These are phyloP conservation scores for Turritopsis rubra DNA, from an alignment of 30 jellyfish, hydroid and myxozoan genomes.

Conservation along the genomic window DNA sequence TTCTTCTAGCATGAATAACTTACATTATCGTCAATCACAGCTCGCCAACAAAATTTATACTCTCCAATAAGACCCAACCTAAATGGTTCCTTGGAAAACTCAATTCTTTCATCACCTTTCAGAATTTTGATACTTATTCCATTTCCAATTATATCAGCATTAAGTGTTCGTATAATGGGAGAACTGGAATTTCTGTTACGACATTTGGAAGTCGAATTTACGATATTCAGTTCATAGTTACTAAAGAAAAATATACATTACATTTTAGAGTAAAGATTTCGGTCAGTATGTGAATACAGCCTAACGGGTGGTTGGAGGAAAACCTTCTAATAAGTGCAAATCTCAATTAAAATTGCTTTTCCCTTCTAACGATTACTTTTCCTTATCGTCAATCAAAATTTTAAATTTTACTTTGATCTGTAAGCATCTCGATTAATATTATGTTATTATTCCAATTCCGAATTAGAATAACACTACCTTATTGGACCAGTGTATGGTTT, in stretches of 20 bases:
- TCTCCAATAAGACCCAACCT: constrained; percentile 38
- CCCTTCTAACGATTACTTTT: too few species aligned
- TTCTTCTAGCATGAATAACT: not conserved
- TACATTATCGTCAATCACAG: constrained; percentile 36
- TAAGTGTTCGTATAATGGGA: not conserved
- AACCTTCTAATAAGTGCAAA: too few species aligned
- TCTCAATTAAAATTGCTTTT: too few species aligned
- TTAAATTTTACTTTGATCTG: not conserved
- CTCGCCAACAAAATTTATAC: constrained; percentile 44
- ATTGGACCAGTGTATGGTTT: constrained; percentile 9
- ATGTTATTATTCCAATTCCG: not conserved
- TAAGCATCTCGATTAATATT: not conserved
- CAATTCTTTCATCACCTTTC: not conserved
- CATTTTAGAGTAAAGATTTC: not conserved
- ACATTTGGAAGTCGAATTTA: not conserved
- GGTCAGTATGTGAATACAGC: not conserved
- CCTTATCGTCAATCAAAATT: not conserved
- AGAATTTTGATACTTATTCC: not conserved
- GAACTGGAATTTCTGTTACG: not conserved
- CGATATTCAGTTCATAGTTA: not conserved
- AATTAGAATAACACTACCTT: not conserved
- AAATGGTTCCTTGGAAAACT: not conserved
- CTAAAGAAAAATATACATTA: not conserved
- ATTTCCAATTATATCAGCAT: not conserved
- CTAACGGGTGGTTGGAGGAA: not conserved